Base-by-base conservation (phyloP, 2,113 vertebrate species). In the Lepus timidus region DNA sequence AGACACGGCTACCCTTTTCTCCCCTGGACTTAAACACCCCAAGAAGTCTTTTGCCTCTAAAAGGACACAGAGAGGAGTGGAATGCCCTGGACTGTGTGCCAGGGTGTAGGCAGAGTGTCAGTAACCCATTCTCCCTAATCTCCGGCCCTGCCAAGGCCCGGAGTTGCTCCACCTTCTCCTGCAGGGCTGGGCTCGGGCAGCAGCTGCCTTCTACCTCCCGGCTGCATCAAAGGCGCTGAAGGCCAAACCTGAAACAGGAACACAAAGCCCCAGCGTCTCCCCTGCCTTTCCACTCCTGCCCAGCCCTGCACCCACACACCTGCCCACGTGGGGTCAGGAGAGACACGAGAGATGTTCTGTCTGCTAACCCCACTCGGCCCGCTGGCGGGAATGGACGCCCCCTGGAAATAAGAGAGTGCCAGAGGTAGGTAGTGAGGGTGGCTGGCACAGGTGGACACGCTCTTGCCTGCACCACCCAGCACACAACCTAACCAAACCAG, bases 311-410 rank as follows among this genome's bases (percentile, higher is more conserved):
- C 14, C 31, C 3, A 16, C 29, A 55, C 4, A 12, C 27, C n/a
- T 23, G 62, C 73, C 71, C 90, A n/a, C 51, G 11, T 14, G 75
- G 68, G 80, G 58, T 27, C 19, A 76, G 44, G 68, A 68, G 67
- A 23, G 55, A 6, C 2, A 2, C 1, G 3, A 10, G 0, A n/a
- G 39, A 55, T 1, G 51, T 44, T 78, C 9, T 0, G 25, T 20
- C 76, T 51, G 84, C 49, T 49, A 29, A 9, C 6, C 16, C 22
- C 1, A 62, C 78, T 31, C 31, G 61, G 91, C 52, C 82, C 64
- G 13, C 3, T 0, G 17, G 67, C n/a, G 88, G 61, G 61, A 68
- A 64, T 7, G 17, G 83, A 49, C 9, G 52, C 22, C 61, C 25
- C 67, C 10, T 8, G 62, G 8, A 22, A 44, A 52, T 22, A 44